Evolutionary conservation across 2,888 invertebrate genomes (phyloP), one percentile per base, ranked within the genome.

Genomic region (Periphyllus acericola): DNA sequence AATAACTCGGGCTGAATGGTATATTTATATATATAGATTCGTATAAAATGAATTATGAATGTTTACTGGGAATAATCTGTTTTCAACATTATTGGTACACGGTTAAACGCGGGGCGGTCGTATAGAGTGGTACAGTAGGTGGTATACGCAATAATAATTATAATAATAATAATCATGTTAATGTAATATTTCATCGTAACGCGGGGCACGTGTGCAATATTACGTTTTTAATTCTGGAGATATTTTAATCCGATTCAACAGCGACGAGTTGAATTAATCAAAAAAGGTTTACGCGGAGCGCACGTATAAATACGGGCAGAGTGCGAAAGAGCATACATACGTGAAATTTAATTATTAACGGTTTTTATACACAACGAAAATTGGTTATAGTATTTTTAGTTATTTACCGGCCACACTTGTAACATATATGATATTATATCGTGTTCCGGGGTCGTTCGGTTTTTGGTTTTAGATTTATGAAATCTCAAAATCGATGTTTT

Each of bases 191-290:
- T 84, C 76, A 76, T 46, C 66, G 36, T 74, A 74, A 74, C 72
- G 36, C 32, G 34, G 8, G 9, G 60, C n/a, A 32, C 32, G 55
- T 17, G 11, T 25, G 68, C 8, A 32, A 66, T 68, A 60, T 84
- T 52, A 25, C 46, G 32, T 83, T 83, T 83, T 83, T 83, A 74
- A 74, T 55, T 83, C n/a, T 29, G 34, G n/a, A 60, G 34, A 25
- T 83, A 60, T 84, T 84, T 75, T 84, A 66, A 75, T 76, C 83
- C 32, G 84, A 84, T 84, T 84, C 84, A 46, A 55, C 36, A 46
- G 75, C 83, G 75, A 76, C 60, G 83, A 76, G 21, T 84, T 40
- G 66, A 84, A 84, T 84, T 84, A 84, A 84, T 76, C 40, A 76
- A 84, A 84, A 84, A 76, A 34, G 52, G 83, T 76, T 75, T 66